Base-by-base conservation (phyloP, 2,888 invertebrate genomes). In the Apodemia hepburni region DNA sequence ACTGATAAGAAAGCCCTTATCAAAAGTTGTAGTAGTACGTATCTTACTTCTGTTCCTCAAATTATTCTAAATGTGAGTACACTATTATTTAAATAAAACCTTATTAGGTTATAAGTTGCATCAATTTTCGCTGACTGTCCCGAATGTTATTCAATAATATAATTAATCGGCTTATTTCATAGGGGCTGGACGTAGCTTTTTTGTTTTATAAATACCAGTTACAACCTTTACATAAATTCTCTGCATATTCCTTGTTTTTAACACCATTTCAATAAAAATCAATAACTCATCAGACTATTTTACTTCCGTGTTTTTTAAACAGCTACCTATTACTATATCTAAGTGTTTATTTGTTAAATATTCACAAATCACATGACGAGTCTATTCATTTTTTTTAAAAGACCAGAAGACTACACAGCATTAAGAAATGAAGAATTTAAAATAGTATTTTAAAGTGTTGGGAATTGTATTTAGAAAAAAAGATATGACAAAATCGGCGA, bases 181-280 rank as follows among this genome's bases (percentile, higher is more conserved):
- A 87, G 82, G 81, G 87, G 88, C 89, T 89, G 89, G 77, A 75
- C 77, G 73, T 83, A 78, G 87, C 87, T 89, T 89, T 79, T 80
- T 81, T 54, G 72, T 82, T 80, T 75, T 75, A 65, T 71, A 71
- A 71, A 77, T 76, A 73, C 72, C 70, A 70, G 70, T 68, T 65
- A 66, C 62, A 66, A 65, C 63, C 64, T 65, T 67, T 66, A 58
- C 68, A 47, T 64, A 61, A 65, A 67, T 54, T 62, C 66, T 65
- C 67, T 64, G 60, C 42, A 42, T 42, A 63, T 58, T 57, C 65
- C 65, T 58, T 69, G 69, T 62, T 65, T 67, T 68, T 66, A 65
- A 69, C 62, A 62, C 65, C 63, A 62, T 63, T 62, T 69, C 59
- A 54, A 64, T 68, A 68, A 71, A 74, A 72, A 61, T 61, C 58